Percentiles rank a stretch among this genome's conserved stretches.
Evolutionary conservation across 2,797 vertebrate genomes (phyloP).

Genomic region (Salmo trutta): DNA sequence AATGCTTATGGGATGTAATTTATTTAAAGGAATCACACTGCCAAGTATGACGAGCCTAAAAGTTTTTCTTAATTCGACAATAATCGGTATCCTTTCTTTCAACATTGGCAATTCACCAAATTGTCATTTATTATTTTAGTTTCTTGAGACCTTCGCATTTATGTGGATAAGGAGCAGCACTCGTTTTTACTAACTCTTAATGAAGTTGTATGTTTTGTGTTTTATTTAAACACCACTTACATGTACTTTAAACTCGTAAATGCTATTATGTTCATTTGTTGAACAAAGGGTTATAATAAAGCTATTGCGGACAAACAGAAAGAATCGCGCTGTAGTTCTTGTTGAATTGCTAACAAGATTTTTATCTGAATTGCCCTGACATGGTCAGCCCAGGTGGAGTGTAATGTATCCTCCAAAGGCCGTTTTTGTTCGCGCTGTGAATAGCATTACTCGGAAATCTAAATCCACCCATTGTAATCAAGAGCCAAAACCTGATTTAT

Average conservation of each 20-base stretch:
- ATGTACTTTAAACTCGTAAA: slow-evolving; percentile 85
- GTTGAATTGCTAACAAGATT: slow-evolving; percentile 91
- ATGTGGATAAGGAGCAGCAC: slow-evolving; percentile 83
- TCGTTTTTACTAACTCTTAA: slow-evolving; percentile 85
- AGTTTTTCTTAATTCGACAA: slow-evolving; percentile 26
- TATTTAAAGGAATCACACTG: slow-evolving; percentile 52
- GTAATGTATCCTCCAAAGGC: slow-evolving; percentile 95
- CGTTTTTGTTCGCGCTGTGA: slow-evolving; percentile 91
- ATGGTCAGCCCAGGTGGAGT: slow-evolving; percentile 92
- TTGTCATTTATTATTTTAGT: slow-evolving; percentile 83
- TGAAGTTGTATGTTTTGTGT: slow-evolving; percentile 84
- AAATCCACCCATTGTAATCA: slow-evolving; percentile 95
- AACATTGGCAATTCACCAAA: slow-evolving; percentile 24
- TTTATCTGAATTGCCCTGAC: slow-evolving; percentile 87
- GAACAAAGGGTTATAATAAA: slow-evolving; percentile 95
- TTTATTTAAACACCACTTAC: slow-evolving; percentile 85
- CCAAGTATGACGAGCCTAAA: slow-evolving; percentile 33
- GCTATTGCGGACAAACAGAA: slow-evolving; percentile 86
- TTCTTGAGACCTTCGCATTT: slow-evolving; percentile 82
- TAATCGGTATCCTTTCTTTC: slow-evolving; percentile 20
- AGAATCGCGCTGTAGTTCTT: slow-evolving; percentile 86
- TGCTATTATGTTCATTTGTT: slow-evolving; percentile 89
- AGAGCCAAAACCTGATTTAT: slow-evolving; percentile 94
- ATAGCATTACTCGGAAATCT: slow-evolving; percentile 90
- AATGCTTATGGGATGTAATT: slow-evolving; percentile 76